Percentiles rank a stretch among this genome's conserved stretches.
These are phyloP conservation scores for Anguilla japonica DNA, from an alignment of 2,113 vertebrate species.

Conservation along the genomic window DNA sequence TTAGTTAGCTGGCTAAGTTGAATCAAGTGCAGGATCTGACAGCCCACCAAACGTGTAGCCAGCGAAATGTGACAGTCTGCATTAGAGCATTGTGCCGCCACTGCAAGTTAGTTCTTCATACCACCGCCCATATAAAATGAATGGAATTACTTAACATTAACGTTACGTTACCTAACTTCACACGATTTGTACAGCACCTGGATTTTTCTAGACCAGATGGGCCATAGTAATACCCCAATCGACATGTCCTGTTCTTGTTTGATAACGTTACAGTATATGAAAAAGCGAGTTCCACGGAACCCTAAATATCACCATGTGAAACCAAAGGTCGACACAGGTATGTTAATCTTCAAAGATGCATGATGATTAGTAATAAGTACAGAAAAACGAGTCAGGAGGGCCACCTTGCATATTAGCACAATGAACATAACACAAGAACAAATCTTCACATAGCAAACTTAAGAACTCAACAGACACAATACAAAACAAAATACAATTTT, in stretches of 20 bases:
- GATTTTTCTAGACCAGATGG: neutral
- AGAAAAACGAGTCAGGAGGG: neutral
- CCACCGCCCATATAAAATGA: too few species aligned
- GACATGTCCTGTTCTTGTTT: neutral
- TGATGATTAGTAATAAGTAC: neutral
- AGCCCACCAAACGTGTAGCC: neutral
- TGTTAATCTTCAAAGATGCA: slow-evolving; percentile 27
- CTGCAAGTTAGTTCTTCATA: neutral
- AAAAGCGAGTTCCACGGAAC: slow-evolving; percentile 83
- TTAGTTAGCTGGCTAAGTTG: neutral
- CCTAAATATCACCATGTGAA: slow-evolving; percentile 85
- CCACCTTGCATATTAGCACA: neutral
- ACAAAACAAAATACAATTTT: too few species aligned
- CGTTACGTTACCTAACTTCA: too few species aligned
- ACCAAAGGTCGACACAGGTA: slow-evolving; percentile 88
- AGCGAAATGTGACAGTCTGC: neutral
- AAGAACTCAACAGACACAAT: too few species aligned
- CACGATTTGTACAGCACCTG: too few species aligned
- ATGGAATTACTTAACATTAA: too few species aligned
- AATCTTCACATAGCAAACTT: neutral
- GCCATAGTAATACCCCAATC: neutral
- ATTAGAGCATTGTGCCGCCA: neutral
- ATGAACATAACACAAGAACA: too few species aligned
- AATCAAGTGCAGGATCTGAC: neutral
- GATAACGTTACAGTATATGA: slow-evolving; percentile 74